Base-by-base conservation (phyloP, 2,797 vertebrate genomes). In the Parotocinclus haroldoi region DNA sequence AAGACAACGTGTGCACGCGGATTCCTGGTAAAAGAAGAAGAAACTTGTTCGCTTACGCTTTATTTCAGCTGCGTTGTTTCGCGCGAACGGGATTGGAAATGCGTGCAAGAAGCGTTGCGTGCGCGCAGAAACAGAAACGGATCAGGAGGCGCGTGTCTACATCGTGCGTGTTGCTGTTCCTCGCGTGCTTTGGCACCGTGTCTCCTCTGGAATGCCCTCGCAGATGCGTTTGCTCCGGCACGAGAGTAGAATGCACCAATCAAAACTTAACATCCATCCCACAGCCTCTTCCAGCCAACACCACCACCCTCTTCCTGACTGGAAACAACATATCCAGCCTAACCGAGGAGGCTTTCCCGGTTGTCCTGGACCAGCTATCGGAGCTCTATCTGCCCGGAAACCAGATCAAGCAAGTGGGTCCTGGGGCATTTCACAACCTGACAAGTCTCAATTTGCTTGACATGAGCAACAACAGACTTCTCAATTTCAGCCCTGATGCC, bases 321-420 rank as follows among this genome's bases (percentile, higher is more conserved):
- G 93, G 93, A 64, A 96, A 93, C 80, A 73, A 50, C 14, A 91
- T 99, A 68, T 64, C 49, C 4, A 51, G 53, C 4, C 84, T 98
- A 52, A 78, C 78, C 0, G 37, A 75, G 13, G 82, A 83, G 19
- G 92, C 95, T 27, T 96, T 98, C 72, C 76, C 88, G 4, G 79
- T 48, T 1, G 80, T 79, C 8, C 84, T 95, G 66, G 76, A 89
- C 0, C 83, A 88, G 52, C 85, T 98, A 67, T 80, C 87, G 49
- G 72, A 87, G 51, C 89, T 98, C 58, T 84, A 93, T 87, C 90
- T 96, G 63, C 91, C 87, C n/a, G 87, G 87, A 63, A 98, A 92
- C 82, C 83, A 80, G 75, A 75, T 99, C 63, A 66, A 76, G 73
- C 54, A 39, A 17, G 86, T 99, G 80, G 89, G 82, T 14, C 77